These are phyloP conservation scores for Tenualosa thibaudeaui DNA, from an alignment of 2,797 vertebrate species.

Conservation along the genomic window DNA sequence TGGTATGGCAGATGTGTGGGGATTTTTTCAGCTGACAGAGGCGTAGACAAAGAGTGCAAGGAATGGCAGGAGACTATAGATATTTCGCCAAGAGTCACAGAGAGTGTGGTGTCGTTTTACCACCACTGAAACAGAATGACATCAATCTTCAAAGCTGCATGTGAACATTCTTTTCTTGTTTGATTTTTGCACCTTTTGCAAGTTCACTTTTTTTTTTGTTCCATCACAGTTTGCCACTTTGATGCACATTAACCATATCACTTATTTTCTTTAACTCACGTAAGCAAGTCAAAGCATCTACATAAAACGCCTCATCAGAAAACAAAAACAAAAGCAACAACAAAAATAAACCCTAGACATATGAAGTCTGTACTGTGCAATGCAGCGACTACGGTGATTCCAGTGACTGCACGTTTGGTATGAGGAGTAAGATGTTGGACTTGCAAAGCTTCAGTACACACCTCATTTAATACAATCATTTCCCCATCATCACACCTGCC, in stretches of 20 bases:
- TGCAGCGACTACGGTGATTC: no score
- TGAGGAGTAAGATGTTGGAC: neutral
- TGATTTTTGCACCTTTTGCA: no score
- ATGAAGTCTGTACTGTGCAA: neutral
- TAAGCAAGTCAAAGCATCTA: neutral
- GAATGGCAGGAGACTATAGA: neutral
- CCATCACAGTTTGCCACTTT: neutral
- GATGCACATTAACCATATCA: neutral
- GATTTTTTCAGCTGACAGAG: neutral
- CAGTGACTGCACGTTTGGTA: constrained; percentile 16
- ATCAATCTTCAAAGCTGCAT: neutral
- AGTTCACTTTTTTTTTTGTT: neutral
- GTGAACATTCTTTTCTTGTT: no score
- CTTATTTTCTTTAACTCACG: neutral
- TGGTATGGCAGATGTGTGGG: neutral
- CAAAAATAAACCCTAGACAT: neutral
- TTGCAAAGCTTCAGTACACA: constrained; percentile 31
- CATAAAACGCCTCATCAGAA: neutral
- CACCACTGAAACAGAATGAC: neutral
- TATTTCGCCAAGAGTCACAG: neutral
- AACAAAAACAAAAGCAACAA: neutral
- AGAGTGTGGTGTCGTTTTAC: neutral
- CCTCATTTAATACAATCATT: constrained; percentile 54
- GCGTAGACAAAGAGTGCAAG: neutral
- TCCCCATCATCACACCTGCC: constrained; percentile 56